These are phyloP conservation scores for Sisyra terminalis DNA, from an alignment of 2,888 invertebrate genomes.

Conservation along the genomic window DNA sequence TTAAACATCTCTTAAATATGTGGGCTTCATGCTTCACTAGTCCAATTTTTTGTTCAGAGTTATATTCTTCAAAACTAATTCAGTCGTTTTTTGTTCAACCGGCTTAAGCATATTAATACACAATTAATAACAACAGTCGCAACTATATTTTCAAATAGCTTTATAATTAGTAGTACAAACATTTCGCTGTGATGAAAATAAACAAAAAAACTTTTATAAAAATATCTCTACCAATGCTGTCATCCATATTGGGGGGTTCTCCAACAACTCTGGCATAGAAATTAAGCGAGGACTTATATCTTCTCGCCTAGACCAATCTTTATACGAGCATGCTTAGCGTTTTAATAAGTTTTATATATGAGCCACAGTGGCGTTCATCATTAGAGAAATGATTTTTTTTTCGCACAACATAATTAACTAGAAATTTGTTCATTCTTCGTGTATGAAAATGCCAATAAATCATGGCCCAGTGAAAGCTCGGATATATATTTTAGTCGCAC, in stretches of 20 bases:
- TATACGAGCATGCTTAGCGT: slow-evolving; percentile 21
- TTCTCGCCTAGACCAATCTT: slow-evolving; percentile 23
- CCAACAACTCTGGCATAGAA: slow-evolving; percentile 18
- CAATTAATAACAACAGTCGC: not conserved
- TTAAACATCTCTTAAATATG: too few species aligned
- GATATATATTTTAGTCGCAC: too few species aligned
- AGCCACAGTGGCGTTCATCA: slow-evolving; percentile 3
- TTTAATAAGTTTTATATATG: slow-evolving; percentile 17
- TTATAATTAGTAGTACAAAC: slow-evolving; percentile 1
- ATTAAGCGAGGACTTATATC: slow-evolving; percentile 19
- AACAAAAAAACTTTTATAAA: slow-evolving; percentile 6
- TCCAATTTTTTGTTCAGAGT: not conserved
- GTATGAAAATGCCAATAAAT: too few species aligned
- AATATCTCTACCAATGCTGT: slow-evolving; percentile 5
- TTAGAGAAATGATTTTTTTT: not conserved
- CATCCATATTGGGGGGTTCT: slow-evolving; percentile 12
- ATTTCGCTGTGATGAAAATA: not conserved
- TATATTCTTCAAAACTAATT: not conserved
- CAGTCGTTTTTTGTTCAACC: not conserved
- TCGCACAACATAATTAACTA: not conserved
- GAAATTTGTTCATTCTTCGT: too few species aligned
- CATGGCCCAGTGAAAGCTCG: too few species aligned
- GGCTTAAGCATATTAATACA: not conserved
- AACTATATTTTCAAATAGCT: not conserved
- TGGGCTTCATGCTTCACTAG: not conserved